Conservation (phyloP, 2,113 vertebrate species). For the Nycticryphes semicollaris region DNA sequence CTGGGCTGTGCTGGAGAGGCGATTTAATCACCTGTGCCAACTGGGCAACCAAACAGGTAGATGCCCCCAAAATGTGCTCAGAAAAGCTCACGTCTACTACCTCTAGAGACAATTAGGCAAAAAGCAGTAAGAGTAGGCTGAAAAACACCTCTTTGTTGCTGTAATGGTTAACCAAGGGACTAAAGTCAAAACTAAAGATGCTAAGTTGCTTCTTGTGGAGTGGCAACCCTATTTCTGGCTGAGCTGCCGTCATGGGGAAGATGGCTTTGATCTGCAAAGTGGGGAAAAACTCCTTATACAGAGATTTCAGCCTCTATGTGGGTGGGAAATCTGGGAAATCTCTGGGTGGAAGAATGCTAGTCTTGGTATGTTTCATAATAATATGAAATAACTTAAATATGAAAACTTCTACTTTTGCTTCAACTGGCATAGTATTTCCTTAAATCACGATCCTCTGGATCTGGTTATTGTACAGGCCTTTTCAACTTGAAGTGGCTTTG, state of each 20-base stretch:
- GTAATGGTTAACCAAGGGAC: not conserved
- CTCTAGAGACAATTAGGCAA: not conserved
- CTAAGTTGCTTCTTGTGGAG: not conserved
- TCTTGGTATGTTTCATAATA: slow-evolving; percentile 38
- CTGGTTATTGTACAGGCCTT: slow-evolving; percentile 2
- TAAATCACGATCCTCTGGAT: slow-evolving; percentile 1
- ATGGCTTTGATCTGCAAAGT: not conserved
- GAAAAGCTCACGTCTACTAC: accelerated
- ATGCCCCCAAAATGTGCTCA: not conserved
- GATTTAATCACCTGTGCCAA: not conserved
- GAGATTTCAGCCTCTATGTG: slow-evolving; percentile 17
- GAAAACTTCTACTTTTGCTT: slow-evolving; percentile 39
- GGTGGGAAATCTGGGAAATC: slow-evolving; percentile 54
- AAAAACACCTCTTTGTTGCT: not conserved
- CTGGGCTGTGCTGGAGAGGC: not conserved
- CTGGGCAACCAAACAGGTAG: not conserved
- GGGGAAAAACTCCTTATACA: not conserved
- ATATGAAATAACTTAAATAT: slow-evolving; percentile 38
- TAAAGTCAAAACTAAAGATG: not conserved
- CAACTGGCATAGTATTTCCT: slow-evolving; percentile 51
- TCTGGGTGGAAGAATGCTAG: slow-evolving; percentile 7
- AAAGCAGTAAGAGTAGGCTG: not conserved
- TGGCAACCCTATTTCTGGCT: not conserved
- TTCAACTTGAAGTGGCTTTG: slow-evolving; percentile 6
- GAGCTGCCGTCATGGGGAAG: not conserved